phyloP scores from a whole-genome alignment of 1,140 invertebrate genomes.

The Conopomorpha cramerella region DNA sequence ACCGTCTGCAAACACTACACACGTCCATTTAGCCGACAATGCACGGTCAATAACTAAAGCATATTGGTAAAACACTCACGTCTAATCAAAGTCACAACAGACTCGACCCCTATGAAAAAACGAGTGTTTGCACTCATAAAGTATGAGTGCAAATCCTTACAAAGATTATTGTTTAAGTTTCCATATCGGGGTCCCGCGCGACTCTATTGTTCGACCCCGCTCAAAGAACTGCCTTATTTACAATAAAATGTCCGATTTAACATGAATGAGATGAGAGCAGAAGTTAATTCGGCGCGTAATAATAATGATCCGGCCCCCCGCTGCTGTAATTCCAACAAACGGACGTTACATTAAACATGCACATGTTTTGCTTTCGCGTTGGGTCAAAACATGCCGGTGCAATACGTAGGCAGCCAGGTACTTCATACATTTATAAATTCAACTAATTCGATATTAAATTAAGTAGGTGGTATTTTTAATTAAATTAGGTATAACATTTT shows the following conservation, averaged over 20 bases:
- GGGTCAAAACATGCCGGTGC: too few relatives aligned
- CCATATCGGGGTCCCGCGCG: constrained; percentile 29
- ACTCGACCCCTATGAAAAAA: constrained; percentile 25
- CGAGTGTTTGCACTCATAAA: constrained; percentile 54
- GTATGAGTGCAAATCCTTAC: constrained; percentile 52
- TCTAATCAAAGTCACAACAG: constrained; percentile 50
- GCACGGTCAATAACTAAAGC: constrained; percentile 39
- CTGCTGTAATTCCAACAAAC: too few relatives aligned
- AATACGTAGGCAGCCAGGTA: too few relatives aligned
- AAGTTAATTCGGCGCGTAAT: constrained; percentile 36
- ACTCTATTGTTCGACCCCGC: constrained; percentile 26
- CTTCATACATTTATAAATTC: too few relatives aligned
- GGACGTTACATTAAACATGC: too few relatives aligned
- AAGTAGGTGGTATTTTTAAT: too few relatives aligned
- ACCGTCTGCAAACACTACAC: too few relatives aligned
- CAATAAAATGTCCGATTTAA: constrained; percentile 47
- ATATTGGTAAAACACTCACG: constrained; percentile 50
- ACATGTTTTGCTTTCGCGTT: too few relatives aligned
- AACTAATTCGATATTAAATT: too few relatives aligned
- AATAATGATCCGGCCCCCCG: constrained; percentile 16
- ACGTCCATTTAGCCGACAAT: constrained; percentile 47
- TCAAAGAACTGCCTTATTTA: constrained; percentile 28
- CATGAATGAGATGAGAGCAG: constrained; percentile 38
- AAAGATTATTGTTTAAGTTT: constrained; percentile 53
- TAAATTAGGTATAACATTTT: too few relatives aligned